Base-by-base conservation (phyloP, 2,797 vertebrate genomes). In the Eupleurogrammus muticus region DNA sequence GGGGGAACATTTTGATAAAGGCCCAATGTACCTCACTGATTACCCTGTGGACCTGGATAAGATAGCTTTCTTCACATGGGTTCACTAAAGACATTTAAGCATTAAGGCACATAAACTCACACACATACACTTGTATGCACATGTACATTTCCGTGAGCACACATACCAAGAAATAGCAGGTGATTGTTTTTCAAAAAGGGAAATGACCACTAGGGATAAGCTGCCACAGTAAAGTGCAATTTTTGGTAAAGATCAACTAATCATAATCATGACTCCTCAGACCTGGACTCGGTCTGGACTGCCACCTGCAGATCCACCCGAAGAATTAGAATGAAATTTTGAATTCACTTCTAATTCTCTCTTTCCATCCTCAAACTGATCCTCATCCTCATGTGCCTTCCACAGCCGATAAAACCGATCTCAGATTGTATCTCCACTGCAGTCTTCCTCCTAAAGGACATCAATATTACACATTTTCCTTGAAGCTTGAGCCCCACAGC, bases 21-120 rank as follows among this genome's bases (percentile, higher is more conserved):
- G 96, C 0, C 97, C 96, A 0, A 87, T 94, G 69, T 90, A 96
- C 70, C 94, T 98, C 61, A 96, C 94, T 0, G 96, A 97, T 86
- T 98, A 97, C 32, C 95, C 95, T 0, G 96, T 98, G 0, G 95
- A 96, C 78, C 87, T 98, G 80, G 96, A 98, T 1, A 95, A 97
- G 77, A 88, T 96, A 0, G 96, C 96, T 51, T 98, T 94, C 81
- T 98, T 98, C 60, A 88, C 73, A 24, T 88, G 91, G 90, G 88
- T 89, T 64, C 80, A 89, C 42, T 88, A 74, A 89, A 51, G 58
- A 44, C 19, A 9, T 32, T 2, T 46, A 46, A 58, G 10, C 60
- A 32, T 62, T 21, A n/a, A 52, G 17, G 19, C 13, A 28, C 32
- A 59, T 1, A 57, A 2, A 44, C 23, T 21, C 49, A 51, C 52